Evolutionary conservation across 2,797 vertebrate species (phyloP).

Genomic region (Champsocephalus esox): DNA sequence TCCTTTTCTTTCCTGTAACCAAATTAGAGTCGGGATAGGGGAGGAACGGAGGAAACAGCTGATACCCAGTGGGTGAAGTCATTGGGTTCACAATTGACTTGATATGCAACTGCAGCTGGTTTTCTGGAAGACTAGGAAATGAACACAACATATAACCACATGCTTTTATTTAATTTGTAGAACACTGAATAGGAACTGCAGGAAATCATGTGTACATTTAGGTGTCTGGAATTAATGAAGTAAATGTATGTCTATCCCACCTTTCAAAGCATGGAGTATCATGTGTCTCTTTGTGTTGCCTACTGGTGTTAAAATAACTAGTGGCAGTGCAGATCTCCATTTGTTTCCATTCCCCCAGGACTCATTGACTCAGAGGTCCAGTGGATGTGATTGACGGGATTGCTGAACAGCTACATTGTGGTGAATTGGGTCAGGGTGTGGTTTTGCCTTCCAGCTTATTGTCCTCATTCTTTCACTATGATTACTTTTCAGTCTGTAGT

Average conservation of each 20-base stretch:
- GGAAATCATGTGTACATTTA: background rate
- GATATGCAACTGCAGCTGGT: conserved; percentile 40
- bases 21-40: conserved; percentile 76
- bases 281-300: conserved; percentile 5
- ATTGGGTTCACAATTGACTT: conserved; percentile 54
- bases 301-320: conserved; percentile 28
- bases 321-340: conserved; percentile 12
- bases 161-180: background rate
- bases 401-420: conserved; percentile 62
- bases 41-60: conserved; percentile 79
- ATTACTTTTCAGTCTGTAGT: conserved; percentile 56
- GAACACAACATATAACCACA: background rate
- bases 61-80: conserved; percentile 77
- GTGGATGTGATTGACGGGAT: conserved; percentile 73
- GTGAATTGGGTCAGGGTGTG: conserved; percentile 78
- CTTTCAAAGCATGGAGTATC: background rate
- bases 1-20: conserved; percentile 65
- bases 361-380: conserved; percentile 64
- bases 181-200: background rate
- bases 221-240: background rate
- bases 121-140: conserved; percentile 27
- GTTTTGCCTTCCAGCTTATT: conserved; percentile 68
- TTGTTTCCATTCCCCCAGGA: conserved; percentile 49
- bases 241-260: background rate
- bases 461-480: conserved; percentile 80